Percentiles rank a stretch among this genome's conserved stretches.
These are phyloP conservation scores for Butorides virescens DNA, from an alignment of 2,113 vertebrate species.

Conservation along the genomic window DNA sequence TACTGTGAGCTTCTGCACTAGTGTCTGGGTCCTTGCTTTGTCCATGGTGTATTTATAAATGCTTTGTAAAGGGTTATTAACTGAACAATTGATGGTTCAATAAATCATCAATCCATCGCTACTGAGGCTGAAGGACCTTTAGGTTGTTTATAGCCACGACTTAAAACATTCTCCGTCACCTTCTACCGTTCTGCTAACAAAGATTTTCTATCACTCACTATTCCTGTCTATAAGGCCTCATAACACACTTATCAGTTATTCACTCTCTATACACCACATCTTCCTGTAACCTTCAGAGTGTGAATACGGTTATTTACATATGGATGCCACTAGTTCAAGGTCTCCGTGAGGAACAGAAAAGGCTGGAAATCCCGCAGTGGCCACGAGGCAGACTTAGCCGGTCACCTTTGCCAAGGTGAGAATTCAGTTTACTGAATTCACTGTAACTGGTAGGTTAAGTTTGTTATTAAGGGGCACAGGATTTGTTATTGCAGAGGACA, in stretches of 20 bases:
- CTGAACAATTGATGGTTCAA: background rate
- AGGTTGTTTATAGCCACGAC: background rate
- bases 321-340: background rate
- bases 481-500: background rate
- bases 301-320: background rate
- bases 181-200: background rate
- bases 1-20: background rate
- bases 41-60: background rate
- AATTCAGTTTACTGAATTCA: background rate
- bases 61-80: background rate
- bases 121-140: background rate
- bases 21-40: background rate
- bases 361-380: background rate
- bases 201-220: background rate
- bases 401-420: background rate
- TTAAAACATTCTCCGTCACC: background rate
- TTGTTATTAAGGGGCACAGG: background rate
- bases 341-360: background rate
- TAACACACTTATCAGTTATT: background rate
- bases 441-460: background rate
- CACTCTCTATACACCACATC: background rate
- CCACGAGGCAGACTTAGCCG: background rate
- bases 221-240: background rate
- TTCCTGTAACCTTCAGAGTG: background rate
- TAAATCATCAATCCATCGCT: background rate